These are phyloP conservation scores for Crypturellus tataupa DNA, from an alignment of 2,797 vertebrate species.

Conservation along the genomic window DNA sequence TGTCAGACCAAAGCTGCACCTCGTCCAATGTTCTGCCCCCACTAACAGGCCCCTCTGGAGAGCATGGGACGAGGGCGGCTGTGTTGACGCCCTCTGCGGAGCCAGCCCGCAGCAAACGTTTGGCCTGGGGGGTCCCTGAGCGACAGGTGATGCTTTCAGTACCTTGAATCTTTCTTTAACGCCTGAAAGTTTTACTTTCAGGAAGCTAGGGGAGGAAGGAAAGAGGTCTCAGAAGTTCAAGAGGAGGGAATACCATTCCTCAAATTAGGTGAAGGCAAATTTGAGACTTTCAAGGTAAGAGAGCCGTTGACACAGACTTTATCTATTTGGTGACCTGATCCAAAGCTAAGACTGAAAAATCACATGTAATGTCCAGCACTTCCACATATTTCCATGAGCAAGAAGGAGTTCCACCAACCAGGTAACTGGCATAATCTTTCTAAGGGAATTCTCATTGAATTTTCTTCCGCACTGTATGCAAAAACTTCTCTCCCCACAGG, in stretches of 20 bases:
- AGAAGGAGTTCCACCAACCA: background rate
- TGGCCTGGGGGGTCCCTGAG: background rate
- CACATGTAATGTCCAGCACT: background rate
- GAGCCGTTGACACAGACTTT: background rate
- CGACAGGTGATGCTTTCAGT: background rate
- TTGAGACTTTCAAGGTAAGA: background rate
- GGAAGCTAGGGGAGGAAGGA: background rate
- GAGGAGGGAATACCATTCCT: background rate
- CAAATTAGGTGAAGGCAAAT: background rate
- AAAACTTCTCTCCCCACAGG: background rate
- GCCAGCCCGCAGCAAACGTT: background rate
- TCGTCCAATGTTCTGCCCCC: background rate
- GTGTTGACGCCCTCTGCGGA: background rate
- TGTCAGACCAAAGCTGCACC: rapidly evolving
- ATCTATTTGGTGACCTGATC: constrained; percentile 10
- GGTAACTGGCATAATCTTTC: background rate
- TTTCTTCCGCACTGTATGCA: background rate
- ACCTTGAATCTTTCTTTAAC: background rate
- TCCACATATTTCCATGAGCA: constrained; percentile 9
- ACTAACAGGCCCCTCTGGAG: background rate
- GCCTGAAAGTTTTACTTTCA: background rate
- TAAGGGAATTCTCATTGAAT: background rate
- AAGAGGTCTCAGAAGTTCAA: background rate
- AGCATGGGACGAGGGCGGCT: background rate
- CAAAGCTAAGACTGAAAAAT: constrained; percentile 38